These are phyloP conservation scores for Microctenopoma lineatum DNA, from an alignment of 2,797 vertebrate genomes.

Conservation along the genomic window DNA sequence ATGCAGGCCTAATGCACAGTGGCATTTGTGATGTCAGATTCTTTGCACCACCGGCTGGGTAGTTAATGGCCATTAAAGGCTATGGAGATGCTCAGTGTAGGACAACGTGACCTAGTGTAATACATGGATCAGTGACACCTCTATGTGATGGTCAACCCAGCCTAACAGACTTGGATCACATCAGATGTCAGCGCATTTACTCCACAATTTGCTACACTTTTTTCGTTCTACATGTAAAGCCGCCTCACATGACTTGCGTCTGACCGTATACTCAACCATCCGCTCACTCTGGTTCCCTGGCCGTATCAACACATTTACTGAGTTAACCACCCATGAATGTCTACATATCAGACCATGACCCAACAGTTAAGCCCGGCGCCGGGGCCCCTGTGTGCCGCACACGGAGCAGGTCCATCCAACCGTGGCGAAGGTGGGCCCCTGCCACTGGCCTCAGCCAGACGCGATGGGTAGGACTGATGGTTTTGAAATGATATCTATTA, in stretches of 20 bases:
- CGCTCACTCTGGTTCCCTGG: constrained; percentile 41
- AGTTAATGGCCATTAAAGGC: constrained; percentile 79
- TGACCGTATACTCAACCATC: constrained; percentile 51
- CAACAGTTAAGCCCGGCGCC: constrained; percentile 78
- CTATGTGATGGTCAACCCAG: constrained; percentile 28
- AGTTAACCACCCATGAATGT: constrained; percentile 78
- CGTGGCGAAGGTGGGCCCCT: constrained; percentile 75
- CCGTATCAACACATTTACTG: constrained; percentile 73
- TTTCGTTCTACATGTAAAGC: constrained; percentile 20
- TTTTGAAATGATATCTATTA: constrained; percentile 94
- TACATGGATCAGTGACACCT: constrained; percentile 36
- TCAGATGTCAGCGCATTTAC: constrained; percentile 24
- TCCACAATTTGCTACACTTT: constrained; percentile 28
- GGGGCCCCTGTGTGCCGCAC: constrained; percentile 60
- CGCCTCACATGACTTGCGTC: constrained; percentile 53
- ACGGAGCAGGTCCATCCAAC: constrained; percentile 62
- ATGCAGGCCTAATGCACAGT: constrained; percentile 70
- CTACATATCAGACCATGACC: constrained; percentile 78
- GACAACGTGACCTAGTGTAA: constrained; percentile 56
- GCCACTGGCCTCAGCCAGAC: constrained; percentile 69
- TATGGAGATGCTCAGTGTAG: constrained; percentile 52
- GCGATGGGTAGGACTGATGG: constrained; percentile 71
- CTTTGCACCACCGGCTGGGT: constrained; percentile 80
- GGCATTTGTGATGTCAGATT: constrained; percentile 81
- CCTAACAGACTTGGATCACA: constrained; percentile 33